Evolutionary conservation across 1,140 invertebrate species (phyloP).

Genomic region (Heliconius hewitsoni): DNA sequence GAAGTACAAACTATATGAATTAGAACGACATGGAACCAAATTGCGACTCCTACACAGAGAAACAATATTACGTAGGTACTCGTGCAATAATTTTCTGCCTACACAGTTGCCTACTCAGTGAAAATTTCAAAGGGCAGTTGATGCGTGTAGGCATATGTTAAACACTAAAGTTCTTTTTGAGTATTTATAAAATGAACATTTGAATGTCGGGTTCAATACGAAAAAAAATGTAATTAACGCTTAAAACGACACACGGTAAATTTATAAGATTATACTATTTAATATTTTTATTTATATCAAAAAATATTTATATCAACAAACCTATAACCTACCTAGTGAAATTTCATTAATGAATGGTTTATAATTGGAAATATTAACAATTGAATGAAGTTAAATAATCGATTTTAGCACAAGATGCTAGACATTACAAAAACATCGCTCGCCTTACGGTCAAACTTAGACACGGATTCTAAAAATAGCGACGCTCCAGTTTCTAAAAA

Average conservation of each 20-base stretch:
- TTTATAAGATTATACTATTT: not conserved
- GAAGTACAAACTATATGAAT: not conserved
- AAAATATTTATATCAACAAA: not conserved
- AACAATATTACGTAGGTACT: conserved; percentile 32
- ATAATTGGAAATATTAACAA: not conserved
- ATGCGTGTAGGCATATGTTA: conserved; percentile 19
- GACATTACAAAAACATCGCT: conserved; percentile 15
- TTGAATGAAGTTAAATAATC: not conserved
- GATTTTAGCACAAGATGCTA: conserved; percentile 2
- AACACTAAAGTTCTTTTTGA: conserved; percentile 7
- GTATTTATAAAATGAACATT: conserved; percentile 1
- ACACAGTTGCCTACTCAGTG: conserved; percentile 31
- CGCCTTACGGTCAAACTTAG: conserved; percentile 16
- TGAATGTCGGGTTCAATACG: not conserved
- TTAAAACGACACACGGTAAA: not conserved
- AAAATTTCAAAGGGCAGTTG: conserved; percentile 38
- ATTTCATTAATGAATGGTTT: not conserved
- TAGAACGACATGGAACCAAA: conserved; percentile 30
- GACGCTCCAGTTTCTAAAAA: conserved; percentile 20
- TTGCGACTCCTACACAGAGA: conserved; percentile 37
- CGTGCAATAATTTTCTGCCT: conserved; percentile 35
- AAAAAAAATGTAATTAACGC: not conserved
- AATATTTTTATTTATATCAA: too few species aligned
- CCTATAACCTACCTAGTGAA: not conserved
- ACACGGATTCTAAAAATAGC: conserved; percentile 15